Evolutionary conservation across 2,888 invertebrate genomes (phyloP), one percentile per base, ranked within the genome.

Genomic region (Drosophila paranaensis): DNA sequence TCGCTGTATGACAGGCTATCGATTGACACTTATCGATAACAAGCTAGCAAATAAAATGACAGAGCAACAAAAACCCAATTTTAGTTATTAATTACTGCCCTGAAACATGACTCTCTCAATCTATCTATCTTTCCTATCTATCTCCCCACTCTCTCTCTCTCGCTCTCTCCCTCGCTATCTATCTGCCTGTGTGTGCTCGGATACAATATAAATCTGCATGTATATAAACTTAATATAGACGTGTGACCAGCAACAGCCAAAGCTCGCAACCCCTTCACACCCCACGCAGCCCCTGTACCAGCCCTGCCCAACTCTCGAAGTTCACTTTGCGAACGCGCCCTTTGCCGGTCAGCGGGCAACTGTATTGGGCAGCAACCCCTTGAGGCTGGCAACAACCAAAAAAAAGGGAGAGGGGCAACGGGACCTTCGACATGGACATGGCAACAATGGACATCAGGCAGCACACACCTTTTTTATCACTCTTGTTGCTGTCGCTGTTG

Each of bases 401-500:
- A 30, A 14, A 27, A 50, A 27, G 10, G 5, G 14, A 0, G 10
- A 27, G 20, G 5, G 9, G 30, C n/a, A 3, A 16, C 25, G 43
- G 46, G 54, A 13, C 16, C 53, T 30, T 55, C 35, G 61, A 45
- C 51, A 67, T 74, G 74, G 71, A 77, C 66, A 81, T 77, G 79
- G 70, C 77, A 82, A 76, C 81, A 72, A 71, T 70, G 66, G 72
- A 64, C 72, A 65, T 54, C 69, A 56, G 61, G 45, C 62, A 67
- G 54, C 39, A 67, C 81, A 85, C 82, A 77, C 79, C 81, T 83
- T 75, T 75, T 81, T 71, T 79, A 67, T 74, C 53, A 27, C 25
- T 53, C n/a, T 40, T 68, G n/a, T 25, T 53, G 11, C 30, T 42
- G 56, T 48, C 27, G 35, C n/a, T 55, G 62, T 39, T 56, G 56